Evolutionary conservation across 53 echinoderm and acorn worm genomes (phyloP).

Genomic region (Arbacia lixula): DNA sequence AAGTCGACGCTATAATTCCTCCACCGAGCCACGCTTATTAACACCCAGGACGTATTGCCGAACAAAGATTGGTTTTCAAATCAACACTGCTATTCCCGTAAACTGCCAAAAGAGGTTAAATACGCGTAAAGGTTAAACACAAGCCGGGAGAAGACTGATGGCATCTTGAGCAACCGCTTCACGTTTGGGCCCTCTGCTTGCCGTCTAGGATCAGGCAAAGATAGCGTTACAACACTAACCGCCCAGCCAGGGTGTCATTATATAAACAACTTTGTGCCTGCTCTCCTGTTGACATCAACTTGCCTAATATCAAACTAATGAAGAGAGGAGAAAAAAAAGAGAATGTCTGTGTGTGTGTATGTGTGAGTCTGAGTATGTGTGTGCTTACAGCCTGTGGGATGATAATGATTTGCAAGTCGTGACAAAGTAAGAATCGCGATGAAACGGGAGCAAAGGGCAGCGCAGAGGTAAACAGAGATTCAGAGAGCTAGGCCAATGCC

Average conservation of each 20-base stretch:
- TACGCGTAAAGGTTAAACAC: neutral
- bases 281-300: constrained; percentile 29
- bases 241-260: constrained; percentile 5
- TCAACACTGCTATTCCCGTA: constrained; percentile 6
- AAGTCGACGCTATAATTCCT: constrained; percentile 17
- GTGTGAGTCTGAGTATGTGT: too few species aligned
- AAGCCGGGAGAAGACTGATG: neutral
- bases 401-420: too few species aligned
- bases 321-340: constrained; percentile 7
- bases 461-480: too few species aligned
- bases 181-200: too few species aligned
- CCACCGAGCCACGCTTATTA: constrained; percentile 10
- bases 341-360: neutral
- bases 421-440: too few species aligned
- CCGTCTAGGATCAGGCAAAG: too few species aligned
- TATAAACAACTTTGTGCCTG: constrained; percentile 15
- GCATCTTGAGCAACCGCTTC: too few species aligned
- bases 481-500: too few species aligned
- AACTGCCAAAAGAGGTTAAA: constrained; percentile 28
- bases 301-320: constrained; percentile 38
- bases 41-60: constrained; percentile 20
- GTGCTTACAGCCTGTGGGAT: too few species aligned
- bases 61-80: constrained; percentile 39
- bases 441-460: too few species aligned
- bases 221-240: too few species aligned